A percentile compares a stretch with the other conserved stretches of the same genome.
Evolutionary conservation across 2,113 vertebrate species (phyloP).

Genomic region (Megaceryle maxima): DNA sequence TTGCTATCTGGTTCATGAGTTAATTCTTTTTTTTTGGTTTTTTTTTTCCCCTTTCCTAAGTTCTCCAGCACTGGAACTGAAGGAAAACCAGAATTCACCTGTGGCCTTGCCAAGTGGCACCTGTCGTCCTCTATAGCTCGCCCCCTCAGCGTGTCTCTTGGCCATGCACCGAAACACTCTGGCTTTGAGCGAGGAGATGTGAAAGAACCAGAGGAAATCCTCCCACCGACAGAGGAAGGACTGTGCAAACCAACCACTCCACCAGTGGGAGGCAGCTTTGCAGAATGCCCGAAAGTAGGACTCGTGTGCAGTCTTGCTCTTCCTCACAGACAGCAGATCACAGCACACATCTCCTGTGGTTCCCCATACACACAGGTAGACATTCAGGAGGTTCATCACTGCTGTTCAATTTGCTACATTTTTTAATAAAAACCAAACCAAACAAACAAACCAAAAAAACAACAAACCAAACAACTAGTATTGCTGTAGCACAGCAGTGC

Average conservation of each 20-base stretch:
- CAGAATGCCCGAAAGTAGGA: background rate
- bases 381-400: background rate
- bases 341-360: background rate
- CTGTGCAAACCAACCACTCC: background rate
- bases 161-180: fast-evolving
- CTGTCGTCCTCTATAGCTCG: background rate
- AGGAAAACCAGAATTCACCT: background rate
- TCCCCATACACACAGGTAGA: background rate
- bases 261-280: fast-evolving
- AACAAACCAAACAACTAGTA: background rate
- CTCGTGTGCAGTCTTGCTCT: background rate
- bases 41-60: background rate
- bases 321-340: background rate
- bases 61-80: background rate
- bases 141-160: fast-evolving
- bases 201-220: background rate
- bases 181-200: background rate
- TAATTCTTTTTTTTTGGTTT: no score
- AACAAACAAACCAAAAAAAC: background rate
- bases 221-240: background rate
- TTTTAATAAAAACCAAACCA: background rate
- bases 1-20: background rate
- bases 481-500: background rate
- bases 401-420: background rate
- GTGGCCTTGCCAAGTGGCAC: background rate